phyloP scores from a whole-genome alignment of 2,888 invertebrate genomes.

The Serripes groenlandicus region DNA sequence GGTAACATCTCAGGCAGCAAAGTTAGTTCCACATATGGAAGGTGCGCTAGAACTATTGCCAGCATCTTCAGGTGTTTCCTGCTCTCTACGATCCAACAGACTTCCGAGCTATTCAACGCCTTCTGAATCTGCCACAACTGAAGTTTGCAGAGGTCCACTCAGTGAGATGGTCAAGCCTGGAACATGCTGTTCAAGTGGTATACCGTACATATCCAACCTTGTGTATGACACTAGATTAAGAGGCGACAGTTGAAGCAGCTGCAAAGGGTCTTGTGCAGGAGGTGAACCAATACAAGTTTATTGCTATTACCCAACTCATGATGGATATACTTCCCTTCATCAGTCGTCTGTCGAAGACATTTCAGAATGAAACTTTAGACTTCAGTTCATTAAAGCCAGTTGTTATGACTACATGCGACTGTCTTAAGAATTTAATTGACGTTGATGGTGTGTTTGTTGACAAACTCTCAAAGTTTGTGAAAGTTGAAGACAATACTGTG shows the following conservation, averaged over 20 bases:
- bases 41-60: too few species aligned
- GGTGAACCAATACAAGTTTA: too few species aligned
- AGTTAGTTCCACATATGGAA: too few species aligned
- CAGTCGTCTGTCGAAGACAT: too few species aligned
- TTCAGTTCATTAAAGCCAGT: conserved; percentile 40
- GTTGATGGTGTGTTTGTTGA: conserved; percentile 21
- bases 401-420: conserved; percentile 39
- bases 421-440: conserved; percentile 23
- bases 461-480: conserved; percentile 30
- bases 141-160: conserved; percentile 59
- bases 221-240: too few species aligned
- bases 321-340: too few species aligned
- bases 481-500: not conserved
- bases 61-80: too few species aligned
- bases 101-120: too few species aligned
- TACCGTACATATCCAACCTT: conserved; percentile 59
- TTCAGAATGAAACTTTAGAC: too few species aligned
- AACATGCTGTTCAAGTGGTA: conserved; percentile 49
- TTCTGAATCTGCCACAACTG: conserved; percentile 39
- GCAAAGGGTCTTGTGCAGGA: conserved; percentile 59
- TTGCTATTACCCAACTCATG: too few species aligned
- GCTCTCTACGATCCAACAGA: too few species aligned
- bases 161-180: conserved; percentile 59
- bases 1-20: too few species aligned
- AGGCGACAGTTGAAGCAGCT: conserved; percentile 33